phyloP scores from a whole-genome alignment of 2,113 vertebrate species.

The Leptosomus discolor region DNA sequence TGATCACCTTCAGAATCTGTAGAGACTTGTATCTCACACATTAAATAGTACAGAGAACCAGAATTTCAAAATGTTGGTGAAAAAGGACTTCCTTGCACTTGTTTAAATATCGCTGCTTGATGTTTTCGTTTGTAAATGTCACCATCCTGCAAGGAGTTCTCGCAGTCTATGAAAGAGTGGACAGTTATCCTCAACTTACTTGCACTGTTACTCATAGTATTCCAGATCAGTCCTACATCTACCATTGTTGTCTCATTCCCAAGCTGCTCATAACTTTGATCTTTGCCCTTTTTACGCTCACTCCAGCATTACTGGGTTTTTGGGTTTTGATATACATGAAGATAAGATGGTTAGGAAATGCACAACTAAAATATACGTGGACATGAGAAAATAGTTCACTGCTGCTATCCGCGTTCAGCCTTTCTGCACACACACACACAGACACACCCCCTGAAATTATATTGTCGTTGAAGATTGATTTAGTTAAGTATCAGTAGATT shows the following conservation, averaged over 20 bases:
- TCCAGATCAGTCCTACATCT: neutral
- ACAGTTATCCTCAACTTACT: neutral
- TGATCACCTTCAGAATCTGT: neutral
- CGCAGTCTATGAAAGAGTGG: neutral
- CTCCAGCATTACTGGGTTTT: neutral
- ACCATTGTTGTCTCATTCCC: neutral
- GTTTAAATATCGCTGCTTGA: neutral
- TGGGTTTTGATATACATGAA: neutral
- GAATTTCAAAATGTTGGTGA: neutral
- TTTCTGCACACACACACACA: no score
- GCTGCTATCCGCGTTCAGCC: neutral
- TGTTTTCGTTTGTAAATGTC: neutral
- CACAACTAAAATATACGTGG: neutral
- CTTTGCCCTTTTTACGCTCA: neutral
- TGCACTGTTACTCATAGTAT: neutral
- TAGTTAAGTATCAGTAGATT: neutral
- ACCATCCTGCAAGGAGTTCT: neutral
- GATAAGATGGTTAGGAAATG: neutral
- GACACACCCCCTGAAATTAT: no score
- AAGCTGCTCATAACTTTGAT: neutral
- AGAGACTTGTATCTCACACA: neutral
- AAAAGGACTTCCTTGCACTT: neutral
- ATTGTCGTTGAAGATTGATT: neutral
- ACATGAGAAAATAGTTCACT: neutral
- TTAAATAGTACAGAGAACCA: neutral